These are phyloP conservation scores for Peromyscus leucopus DNA, from an alignment of 2,113 vertebrate genomes.

Conservation along the genomic window DNA sequence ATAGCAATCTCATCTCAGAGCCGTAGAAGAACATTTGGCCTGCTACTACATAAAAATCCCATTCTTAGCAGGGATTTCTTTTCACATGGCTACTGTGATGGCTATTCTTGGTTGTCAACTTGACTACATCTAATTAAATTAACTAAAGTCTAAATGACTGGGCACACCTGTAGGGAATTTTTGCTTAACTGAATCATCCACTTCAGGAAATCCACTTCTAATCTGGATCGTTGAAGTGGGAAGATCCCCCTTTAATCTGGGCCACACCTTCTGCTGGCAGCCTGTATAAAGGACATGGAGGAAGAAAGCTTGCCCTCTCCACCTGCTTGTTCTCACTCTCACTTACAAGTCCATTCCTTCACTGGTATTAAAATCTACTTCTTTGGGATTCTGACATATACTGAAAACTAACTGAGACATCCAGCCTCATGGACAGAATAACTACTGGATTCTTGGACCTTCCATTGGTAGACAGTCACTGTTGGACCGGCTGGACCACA, in stretches of 20 bases:
- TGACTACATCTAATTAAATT: not conserved
- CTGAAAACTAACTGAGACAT: not conserved
- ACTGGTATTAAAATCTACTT: not conserved
- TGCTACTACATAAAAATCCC: not conserved
- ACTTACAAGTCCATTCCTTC: not conserved
- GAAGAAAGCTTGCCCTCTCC: not conserved
- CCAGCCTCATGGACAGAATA: not conserved
- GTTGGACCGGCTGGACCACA: not conserved
- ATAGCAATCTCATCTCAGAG: conserved; percentile 32
- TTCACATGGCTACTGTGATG: not conserved
- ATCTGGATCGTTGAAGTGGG: not conserved
- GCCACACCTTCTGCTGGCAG: not conserved
- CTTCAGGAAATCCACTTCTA: not conserved
- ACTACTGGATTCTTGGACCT: not conserved
- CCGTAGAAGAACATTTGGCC: conserved; percentile 4
- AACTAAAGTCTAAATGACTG: not conserved
- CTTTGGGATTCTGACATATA: not conserved
- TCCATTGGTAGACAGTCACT: not conserved
- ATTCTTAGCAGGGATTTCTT: conserved; percentile 13
- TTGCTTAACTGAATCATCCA: not conserved
- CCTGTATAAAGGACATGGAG: not conserved
- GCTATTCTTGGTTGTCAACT: not conserved
- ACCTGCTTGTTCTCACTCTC: not conserved
- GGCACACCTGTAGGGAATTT: not conserved
- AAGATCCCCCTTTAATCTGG: not conserved